Evolutionary conservation across 1,140 invertebrate species (phyloP).

Genomic region (Hypothenemus hampei): DNA sequence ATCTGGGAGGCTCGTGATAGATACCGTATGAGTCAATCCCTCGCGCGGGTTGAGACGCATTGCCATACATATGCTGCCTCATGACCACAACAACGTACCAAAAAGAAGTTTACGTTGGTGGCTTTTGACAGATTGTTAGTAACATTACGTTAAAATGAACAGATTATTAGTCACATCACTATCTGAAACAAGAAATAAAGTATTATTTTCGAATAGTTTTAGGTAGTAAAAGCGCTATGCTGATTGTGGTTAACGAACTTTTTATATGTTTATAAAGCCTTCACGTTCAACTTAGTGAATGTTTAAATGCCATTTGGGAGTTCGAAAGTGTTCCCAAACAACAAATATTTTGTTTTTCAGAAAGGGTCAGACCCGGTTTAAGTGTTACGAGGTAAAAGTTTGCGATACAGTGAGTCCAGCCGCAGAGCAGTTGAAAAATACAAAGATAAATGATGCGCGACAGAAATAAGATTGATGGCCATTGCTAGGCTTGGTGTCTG

Average conservation of each 20-base stretch:
- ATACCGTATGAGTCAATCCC: slow-evolving; percentile 48
- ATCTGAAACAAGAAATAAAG: slow-evolving; percentile 6
- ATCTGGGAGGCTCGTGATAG: slow-evolving; percentile 44
- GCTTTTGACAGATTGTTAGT: slow-evolving; percentile 3
- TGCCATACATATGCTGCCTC: slow-evolving; percentile 21
- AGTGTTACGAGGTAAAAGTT: slow-evolving; percentile 17
- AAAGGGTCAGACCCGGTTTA: slow-evolving; percentile 20
- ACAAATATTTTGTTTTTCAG: slow-evolving; percentile 27
- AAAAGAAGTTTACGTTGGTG: slow-evolving; percentile 18
- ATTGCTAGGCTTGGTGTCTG: slow-evolving; percentile 7
- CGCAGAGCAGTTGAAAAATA: slow-evolving; percentile 34
- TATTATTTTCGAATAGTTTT: neutral
- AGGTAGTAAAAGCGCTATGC: neutral
- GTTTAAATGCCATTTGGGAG: slow-evolving; percentile 16
- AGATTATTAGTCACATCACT: slow-evolving; percentile 7
- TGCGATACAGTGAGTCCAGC: slow-evolving; percentile 23
- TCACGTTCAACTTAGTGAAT: slow-evolving; percentile 1
- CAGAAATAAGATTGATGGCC: slow-evolving; percentile 35
- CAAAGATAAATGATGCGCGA: slow-evolving; percentile 37
- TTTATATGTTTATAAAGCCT: neutral
- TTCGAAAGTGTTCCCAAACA: slow-evolving; percentile 13
- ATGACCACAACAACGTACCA: slow-evolving; percentile 20
- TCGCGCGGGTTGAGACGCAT: slow-evolving; percentile 21
- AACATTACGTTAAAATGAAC: neutral
- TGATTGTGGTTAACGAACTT: neutral